A percentile compares a stretch with the other conserved stretches of the same genome.
Conservation (phyloP, 1,140 invertebrate genomes). For the Agrilus planipennis region DNA sequence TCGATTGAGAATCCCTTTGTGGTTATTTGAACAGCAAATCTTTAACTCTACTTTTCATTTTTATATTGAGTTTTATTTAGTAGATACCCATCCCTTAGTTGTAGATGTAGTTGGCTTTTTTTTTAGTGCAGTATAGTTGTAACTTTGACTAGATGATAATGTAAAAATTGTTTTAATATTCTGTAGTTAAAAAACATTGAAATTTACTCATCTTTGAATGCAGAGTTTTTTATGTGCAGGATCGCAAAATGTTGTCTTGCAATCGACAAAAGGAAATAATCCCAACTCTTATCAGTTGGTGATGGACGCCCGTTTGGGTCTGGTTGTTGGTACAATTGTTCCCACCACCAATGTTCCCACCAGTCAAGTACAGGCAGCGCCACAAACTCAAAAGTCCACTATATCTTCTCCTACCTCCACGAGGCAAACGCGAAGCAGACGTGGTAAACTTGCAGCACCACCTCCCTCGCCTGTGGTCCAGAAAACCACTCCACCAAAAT, state of each 20-base stretch:
- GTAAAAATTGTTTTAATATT: no score
- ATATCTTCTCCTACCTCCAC: conserved; percentile 1
- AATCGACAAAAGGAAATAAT: conserved; percentile 5
- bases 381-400: conserved; percentile 10
- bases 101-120: no score
- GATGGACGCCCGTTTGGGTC: conserved; percentile 40
- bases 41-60: no score
- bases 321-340: conserved; percentile 37
- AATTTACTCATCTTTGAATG: no score
- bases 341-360: conserved; percentile 13
- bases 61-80: no score
- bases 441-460: background rate
- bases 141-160: no score
- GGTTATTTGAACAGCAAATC: no score
- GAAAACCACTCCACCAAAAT: conserved; percentile 1
- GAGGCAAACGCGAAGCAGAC: background rate
- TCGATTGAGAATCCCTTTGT: no score
- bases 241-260: background rate
- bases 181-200: no score
- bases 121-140: no score
- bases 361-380: conserved; percentile 14
- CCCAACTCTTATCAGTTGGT: conserved; percentile 33
- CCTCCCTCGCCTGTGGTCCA: conserved; percentile 11
- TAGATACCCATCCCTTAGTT: no score
- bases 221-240: no score